phyloP scores from a whole-genome alignment of 2,888 invertebrate genomes.

The Acrobasis repandana region DNA sequence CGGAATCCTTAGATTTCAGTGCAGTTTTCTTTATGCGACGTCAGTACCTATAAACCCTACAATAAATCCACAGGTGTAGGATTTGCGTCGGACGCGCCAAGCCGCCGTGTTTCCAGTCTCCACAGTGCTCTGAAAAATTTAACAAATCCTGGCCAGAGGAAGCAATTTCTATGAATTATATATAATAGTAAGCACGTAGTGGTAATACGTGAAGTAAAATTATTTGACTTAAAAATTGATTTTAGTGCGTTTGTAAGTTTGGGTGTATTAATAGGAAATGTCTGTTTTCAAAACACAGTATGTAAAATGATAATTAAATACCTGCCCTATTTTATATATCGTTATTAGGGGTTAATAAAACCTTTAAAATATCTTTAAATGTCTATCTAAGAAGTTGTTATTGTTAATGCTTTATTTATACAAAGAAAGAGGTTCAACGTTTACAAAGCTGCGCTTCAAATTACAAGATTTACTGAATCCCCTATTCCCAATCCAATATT shows the following conservation, averaged over 20 bases:
- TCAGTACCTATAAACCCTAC: background rate
- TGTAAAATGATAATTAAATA: no score
- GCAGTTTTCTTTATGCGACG: no score
- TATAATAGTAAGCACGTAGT: no score
- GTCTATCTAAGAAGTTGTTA: background rate
- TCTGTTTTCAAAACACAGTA: no score
- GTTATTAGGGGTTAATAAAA: background rate
- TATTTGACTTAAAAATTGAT: background rate
- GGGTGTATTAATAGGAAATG: no score
- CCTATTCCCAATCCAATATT: constrained; percentile 55
- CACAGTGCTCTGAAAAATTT: constrained; percentile 14
- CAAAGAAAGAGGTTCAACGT: background rate
- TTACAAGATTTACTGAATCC: constrained; percentile 37
- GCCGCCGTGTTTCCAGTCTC: background rate
- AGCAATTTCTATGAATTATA: background rate
- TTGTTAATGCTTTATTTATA: background rate
- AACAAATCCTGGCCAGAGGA: constrained; percentile 10
- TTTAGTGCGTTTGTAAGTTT: no score
- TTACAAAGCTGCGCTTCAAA: constrained; percentile 6
- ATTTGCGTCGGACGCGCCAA: constrained; percentile 1
- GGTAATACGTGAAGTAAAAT: no score
- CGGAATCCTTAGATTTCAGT: no score
- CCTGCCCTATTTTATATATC: no score
- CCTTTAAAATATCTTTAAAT: background rate
- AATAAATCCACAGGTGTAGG: constrained; percentile 7